A percentile compares a stretch with the other conserved stretches of the same genome.
Evolutionary conservation across 2,113 vertebrate genomes (phyloP).

Genomic region (Noturus placidus): DNA sequence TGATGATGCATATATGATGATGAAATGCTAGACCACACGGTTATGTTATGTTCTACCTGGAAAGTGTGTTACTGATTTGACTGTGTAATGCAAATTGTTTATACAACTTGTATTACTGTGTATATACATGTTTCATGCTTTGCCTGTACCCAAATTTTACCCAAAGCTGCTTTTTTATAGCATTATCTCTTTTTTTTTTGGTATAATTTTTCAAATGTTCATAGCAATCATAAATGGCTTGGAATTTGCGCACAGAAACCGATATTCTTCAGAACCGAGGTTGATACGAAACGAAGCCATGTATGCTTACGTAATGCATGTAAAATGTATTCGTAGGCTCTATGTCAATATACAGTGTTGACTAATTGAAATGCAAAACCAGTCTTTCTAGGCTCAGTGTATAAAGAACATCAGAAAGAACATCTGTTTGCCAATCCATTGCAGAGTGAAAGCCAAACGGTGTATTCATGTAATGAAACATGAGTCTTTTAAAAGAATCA

Average conservation of each 20-base stretch:
- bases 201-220: not conserved
- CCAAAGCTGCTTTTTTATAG: not conserved
- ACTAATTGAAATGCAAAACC: conserved; percentile 59
- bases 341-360: conserved; percentile 39
- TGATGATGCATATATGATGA: not conserved
- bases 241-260: not conserved
- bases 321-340: conserved; percentile 17
- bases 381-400: conserved; percentile 56
- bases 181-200: not conserved
- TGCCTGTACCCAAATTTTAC: not conserved
- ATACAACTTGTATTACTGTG: too few relatives aligned
- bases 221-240: not conserved
- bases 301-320: not conserved
- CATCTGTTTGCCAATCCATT: not conserved
- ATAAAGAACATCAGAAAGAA: not conserved
- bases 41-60: not conserved
- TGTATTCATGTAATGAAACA: conserved; percentile 5
- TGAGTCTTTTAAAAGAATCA: not conserved
- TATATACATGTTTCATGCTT: not conserved
- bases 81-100: not conserved
- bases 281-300: conserved; percentile 14
- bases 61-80: not conserved
- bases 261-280: not conserved
- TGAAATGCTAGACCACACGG: not conserved
- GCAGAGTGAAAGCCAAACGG: not conserved